These are phyloP conservation scores for Astropecten irregularis DNA, from an alignment of 53 echinoderm and acorn worm species.

Conservation along the genomic window DNA sequence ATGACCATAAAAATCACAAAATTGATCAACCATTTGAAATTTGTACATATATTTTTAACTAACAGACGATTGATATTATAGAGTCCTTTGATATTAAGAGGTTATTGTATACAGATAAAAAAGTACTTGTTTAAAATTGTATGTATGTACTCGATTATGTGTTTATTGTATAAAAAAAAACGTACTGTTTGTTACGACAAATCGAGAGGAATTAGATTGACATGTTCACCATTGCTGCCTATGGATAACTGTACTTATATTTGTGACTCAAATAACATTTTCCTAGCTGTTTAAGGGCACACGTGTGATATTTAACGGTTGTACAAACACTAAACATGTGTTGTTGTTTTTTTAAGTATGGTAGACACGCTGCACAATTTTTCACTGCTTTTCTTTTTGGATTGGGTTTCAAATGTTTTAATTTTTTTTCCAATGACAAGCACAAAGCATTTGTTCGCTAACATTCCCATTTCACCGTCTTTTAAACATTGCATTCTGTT, in stretches of 20 bases:
- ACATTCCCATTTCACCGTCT: neutral
- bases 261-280: constrained; percentile 16
- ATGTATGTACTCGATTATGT: constrained; percentile 35
- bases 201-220: neutral
- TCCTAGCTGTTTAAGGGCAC: neutral
- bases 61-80: neutral
- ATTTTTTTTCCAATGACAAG: neutral
- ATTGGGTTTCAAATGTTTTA: neutral
- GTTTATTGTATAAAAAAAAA: constrained; percentile 37
- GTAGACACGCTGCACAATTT: neutral
- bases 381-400: neutral
- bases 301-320: no score
- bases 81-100: no score
- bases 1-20: no score
- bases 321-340: neutral
- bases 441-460: neutral
- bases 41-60: neutral
- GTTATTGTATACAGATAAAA: neutral
- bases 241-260: constrained; percentile 40
- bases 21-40: neutral
- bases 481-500: neutral
- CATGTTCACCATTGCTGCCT: constrained; percentile 18
- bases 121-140: constrained; percentile 27
- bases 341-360: neutral
- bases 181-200: neutral